Conservation (phyloP, 2,113 vertebrate species). For the Mesembrinibis cayennensis region DNA sequence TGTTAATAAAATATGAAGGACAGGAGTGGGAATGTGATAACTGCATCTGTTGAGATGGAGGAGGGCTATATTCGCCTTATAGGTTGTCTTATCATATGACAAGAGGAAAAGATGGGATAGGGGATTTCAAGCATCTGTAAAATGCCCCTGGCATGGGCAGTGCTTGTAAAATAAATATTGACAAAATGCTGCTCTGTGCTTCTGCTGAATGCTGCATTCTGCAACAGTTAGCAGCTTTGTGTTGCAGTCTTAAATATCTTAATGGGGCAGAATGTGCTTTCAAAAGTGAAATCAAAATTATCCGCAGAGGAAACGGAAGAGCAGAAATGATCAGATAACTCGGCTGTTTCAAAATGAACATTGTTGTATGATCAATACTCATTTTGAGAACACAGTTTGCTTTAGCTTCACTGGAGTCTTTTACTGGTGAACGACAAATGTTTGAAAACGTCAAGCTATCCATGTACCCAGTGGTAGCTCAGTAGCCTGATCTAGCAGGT, state of each 20-base stretch:
- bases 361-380: background rate
- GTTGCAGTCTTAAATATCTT: background rate
- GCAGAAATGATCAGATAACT: background rate
- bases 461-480: fast-evolving
- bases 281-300: background rate
- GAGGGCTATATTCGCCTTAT: background rate
- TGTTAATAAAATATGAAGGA: fast-evolving
- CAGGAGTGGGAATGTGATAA: background rate
- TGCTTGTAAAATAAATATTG: background rate
- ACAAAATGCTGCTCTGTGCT: background rate
- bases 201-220: background rate
- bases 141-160: background rate
- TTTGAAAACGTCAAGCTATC: background rate
- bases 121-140: background rate
- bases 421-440: background rate
- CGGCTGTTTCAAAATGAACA: background rate
- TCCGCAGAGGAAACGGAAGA: background rate
- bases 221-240: background rate
- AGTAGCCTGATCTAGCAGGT: background rate
- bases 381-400: background rate
- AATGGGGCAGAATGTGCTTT: background rate
- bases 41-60: background rate
- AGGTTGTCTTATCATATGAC: fast-evolving
- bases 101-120: background rate
- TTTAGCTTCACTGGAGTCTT: background rate